A percentile compares a stretch with the other conserved stretches of the same genome.
phyloP scores from a whole-genome alignment of 2,888 invertebrate species.

The Archaeoteleia sp. region DNA sequence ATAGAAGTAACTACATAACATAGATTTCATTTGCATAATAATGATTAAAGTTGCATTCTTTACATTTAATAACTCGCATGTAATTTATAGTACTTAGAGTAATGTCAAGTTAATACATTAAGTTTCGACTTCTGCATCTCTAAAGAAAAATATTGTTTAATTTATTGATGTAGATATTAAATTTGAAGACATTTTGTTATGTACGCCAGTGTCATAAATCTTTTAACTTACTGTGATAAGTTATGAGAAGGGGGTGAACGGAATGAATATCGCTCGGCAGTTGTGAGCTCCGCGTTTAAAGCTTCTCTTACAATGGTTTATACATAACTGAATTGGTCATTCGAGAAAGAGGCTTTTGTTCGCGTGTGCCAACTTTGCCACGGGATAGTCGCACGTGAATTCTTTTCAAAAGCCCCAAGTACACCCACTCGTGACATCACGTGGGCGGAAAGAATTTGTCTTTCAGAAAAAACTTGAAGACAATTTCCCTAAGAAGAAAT shows the following conservation, averaged over 20 bases:
- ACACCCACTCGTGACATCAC: slow-evolving; percentile 34
- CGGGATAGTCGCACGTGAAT: slow-evolving; percentile 31
- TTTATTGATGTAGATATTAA: slow-evolving; percentile 27
- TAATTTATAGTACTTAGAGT: too few species aligned
- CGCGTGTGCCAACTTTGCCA: slow-evolving; percentile 28
- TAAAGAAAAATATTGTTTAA: background rate
- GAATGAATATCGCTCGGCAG: slow-evolving; percentile 52
- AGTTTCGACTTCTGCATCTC: background rate
- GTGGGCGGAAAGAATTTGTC: slow-evolving; percentile 48
- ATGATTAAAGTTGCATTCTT: too few species aligned
- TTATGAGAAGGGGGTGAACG: slow-evolving; percentile 52
- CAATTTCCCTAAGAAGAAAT: too few species aligned
- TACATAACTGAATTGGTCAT: slow-evolving; percentile 48
- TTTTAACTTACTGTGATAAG: slow-evolving; percentile 17
- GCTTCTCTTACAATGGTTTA: slow-evolving; percentile 43
- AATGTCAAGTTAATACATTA: slow-evolving; percentile 2
- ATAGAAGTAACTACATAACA: too few species aligned
- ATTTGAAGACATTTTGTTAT: slow-evolving; percentile 16
- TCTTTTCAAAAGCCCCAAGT: slow-evolving; percentile 32
- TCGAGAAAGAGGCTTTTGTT: slow-evolving; percentile 52
- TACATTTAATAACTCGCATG: too few species aligned
- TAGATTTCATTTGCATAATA: too few species aligned
- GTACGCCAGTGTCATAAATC: slow-evolving; percentile 48
- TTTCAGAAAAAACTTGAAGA: slow-evolving; percentile 13
- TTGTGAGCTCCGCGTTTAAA: slow-evolving; percentile 34